Evolutionary conservation across 2,113 vertebrate genomes (phyloP).

Genomic region (Myiozetetes cayanensis): DNA sequence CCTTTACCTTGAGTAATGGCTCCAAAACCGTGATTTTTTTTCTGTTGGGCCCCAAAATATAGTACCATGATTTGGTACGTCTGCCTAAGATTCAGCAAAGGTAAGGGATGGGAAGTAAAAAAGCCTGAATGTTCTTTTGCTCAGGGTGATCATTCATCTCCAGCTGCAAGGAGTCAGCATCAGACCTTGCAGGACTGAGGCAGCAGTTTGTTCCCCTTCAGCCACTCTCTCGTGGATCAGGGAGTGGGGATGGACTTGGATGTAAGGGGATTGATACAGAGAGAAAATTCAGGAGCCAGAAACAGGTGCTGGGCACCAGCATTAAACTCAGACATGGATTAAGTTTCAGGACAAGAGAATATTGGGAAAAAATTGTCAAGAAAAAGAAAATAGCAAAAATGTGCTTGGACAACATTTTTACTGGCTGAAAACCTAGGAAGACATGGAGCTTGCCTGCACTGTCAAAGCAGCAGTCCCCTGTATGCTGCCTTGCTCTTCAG

Average conservation of each 20-base stretch:
- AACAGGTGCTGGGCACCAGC: background rate
- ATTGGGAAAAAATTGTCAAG: background rate
- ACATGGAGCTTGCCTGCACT: background rate
- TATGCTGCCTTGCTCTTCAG: accelerated
- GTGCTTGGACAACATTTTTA: background rate
- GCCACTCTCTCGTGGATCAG: accelerated
- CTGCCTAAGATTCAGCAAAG: background rate
- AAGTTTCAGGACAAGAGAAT: background rate
- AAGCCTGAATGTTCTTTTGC: background rate
- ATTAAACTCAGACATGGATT: background rate
- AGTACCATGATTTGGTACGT: background rate
- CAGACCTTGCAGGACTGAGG: background rate
- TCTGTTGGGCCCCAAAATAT: background rate
- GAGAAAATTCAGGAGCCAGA: background rate
- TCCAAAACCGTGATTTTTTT: background rate
- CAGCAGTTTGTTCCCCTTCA: background rate
- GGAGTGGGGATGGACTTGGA: background rate
- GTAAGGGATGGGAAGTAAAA: background rate
- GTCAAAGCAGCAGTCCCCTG: background rate
- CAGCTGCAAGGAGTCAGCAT: background rate
- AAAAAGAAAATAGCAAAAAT: background rate
- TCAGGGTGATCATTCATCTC: background rate
- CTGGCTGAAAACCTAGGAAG: background rate
- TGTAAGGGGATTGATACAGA: background rate
- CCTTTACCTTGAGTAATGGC: background rate